phyloP scores from a whole-genome alignment of 2,888 invertebrate genomes.

The Rutpela maculata region DNA sequence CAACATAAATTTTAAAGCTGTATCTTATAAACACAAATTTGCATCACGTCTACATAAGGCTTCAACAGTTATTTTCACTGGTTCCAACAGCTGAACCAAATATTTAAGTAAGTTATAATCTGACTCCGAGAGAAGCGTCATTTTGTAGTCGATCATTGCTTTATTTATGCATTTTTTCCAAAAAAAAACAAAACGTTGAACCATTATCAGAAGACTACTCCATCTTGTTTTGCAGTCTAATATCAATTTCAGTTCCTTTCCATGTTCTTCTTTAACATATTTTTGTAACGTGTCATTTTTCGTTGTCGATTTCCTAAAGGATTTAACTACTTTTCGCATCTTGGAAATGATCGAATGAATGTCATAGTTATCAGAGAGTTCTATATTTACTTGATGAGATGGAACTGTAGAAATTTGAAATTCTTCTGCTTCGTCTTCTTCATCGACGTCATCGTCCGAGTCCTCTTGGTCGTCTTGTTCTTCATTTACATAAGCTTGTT shows the following conservation, averaged over 20 bases:
- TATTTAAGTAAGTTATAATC: not conserved
- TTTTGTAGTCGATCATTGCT: not conserved
- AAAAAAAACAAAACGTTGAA: not conserved
- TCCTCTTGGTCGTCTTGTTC: too few species aligned
- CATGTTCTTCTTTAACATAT: conserved; percentile 35
- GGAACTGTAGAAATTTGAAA: too few species aligned
- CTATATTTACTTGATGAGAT: not conserved
- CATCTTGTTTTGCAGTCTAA: conserved; percentile 44
- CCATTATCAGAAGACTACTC: conserved; percentile 36
- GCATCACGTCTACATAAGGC: too few species aligned
- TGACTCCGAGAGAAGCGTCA: not conserved
- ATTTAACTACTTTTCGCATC: conserved; percentile 23
- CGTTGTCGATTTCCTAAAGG: conserved; percentile 35
- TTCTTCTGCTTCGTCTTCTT: too few species aligned
- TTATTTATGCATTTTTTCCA: not conserved
- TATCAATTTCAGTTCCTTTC: conserved; percentile 37
- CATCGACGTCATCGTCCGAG: too few species aligned
- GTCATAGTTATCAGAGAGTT: not conserved
- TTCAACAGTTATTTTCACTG: not conserved
- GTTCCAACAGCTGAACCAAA: not conserved
- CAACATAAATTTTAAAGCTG: too few species aligned
- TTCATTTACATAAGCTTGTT: too few species aligned
- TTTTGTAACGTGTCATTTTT: conserved; percentile 38
- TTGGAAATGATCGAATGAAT: not conserved
- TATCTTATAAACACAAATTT: too few species aligned